Evolutionary conservation across 2,113 vertebrate genomes (phyloP).

Genomic region (Tupaia tana): DNA sequence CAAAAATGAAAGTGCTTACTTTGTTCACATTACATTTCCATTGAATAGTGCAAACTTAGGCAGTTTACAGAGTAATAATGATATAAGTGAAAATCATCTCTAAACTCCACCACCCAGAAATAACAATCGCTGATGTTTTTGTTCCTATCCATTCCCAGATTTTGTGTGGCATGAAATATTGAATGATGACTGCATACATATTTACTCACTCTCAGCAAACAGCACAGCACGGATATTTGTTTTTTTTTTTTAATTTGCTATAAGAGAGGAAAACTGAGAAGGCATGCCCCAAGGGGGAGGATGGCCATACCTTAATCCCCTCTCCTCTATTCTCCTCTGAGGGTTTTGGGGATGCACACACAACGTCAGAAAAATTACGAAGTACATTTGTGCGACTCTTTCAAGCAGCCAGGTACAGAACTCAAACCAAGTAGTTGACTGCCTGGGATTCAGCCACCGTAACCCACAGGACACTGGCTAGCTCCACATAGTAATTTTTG

Average conservation of each 20-base stretch:
- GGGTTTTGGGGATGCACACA: too few species aligned
- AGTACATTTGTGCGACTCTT: too few species aligned
- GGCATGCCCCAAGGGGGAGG: too few species aligned
- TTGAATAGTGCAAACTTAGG: background rate
- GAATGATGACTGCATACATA: background rate
- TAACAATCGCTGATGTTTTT: background rate
- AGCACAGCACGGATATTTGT: background rate
- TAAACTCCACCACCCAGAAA: background rate
- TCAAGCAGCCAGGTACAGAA: too few species aligned
- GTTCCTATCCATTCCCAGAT: background rate
- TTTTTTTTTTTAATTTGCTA: background rate
- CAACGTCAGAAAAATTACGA: too few species aligned
- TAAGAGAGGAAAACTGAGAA: too few species aligned
- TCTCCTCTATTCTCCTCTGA: too few species aligned
- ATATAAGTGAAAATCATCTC: background rate
- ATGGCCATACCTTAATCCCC: too few species aligned
- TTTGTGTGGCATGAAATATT: constrained; percentile 29
- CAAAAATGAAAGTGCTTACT: too few species aligned
- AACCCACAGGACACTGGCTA: too few species aligned
- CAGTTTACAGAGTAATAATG: background rate
- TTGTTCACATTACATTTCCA: background rate
- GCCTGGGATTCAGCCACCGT: too few species aligned
- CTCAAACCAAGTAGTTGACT: too few species aligned
- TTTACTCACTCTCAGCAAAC: background rate
- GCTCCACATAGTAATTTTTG: background rate